Base-by-base conservation (phyloP, 1,140 invertebrate genomes). In the Tetramorium simillimum region DNA sequence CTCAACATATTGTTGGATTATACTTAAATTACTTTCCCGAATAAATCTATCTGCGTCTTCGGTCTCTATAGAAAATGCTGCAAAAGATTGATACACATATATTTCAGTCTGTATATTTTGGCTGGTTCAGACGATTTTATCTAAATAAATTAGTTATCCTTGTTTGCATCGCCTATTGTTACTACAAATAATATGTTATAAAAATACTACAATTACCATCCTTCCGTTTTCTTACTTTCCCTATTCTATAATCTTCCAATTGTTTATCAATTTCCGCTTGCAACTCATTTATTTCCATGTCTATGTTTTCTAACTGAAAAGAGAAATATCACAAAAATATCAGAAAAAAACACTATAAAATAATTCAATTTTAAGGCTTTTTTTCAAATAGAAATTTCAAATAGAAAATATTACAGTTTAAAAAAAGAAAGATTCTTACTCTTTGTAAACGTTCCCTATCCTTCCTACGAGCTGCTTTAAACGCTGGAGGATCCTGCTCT, bases 401-500 rank as follows among this genome's bases (percentile, higher is more conserved):
- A 10, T 16, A 63, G 12, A 53, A 63, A 63, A 56, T 51, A 21
- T 51, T 40, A 16, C 12, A 24, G 72, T 85, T 65, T 28, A 28
- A 75, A 40, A 21, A 21, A 86, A 3, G 76, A 49, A 84, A 56
- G 56, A 62, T 6, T 53, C 67, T 91, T 95, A 97, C 97, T 95
- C 96, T 97, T 92, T 97, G 97, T 69, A 98, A 94, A 62, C 97
- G 94, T 93, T 98, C 98, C 78, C 97, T 97, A 93, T 99, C 98
- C 92, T 98, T 98, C 93, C 97, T 97, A 65, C 98, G 96, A 0
- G 98, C 98, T 5, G 97, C 97, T 95, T 98, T 99, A 93, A 99
- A 99, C 0, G 98, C 97, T 0, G 99, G 99, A 40, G 99, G 99
- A 95, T 99, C 99, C 93, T 99, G 98, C 92, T 99, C 99, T 91